Conservation (phyloP, 2,797 vertebrate species). For the Neomorphus geoffroyi region DNA sequence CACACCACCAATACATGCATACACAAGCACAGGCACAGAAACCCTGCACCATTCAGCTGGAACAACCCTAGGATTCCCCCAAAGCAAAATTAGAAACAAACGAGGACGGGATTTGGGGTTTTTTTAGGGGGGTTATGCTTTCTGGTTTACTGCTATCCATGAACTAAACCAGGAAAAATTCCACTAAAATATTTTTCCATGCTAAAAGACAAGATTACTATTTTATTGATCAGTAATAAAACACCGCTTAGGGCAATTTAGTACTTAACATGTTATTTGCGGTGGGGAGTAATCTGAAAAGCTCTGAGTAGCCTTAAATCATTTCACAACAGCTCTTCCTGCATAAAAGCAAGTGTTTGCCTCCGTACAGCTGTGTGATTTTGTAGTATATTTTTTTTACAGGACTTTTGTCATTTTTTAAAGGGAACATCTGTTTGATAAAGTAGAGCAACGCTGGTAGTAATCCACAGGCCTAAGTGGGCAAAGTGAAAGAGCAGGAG, state of each 20-base stretch:
- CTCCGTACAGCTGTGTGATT: conserved; percentile 74
- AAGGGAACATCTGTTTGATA: conserved; percentile 77
- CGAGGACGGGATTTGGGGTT: background rate
- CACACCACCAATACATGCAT: background rate
- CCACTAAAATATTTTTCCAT: conserved; percentile 47
- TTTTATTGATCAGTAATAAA: conserved; percentile 68
- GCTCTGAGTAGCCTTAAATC: conserved; percentile 66
- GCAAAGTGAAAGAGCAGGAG: conserved; percentile 18
- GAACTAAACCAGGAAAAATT: conserved; percentile 25
- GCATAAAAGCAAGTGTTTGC: conserved; percentile 64
- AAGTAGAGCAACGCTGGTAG: conserved; percentile 65
- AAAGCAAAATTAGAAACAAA: conserved; percentile 52
- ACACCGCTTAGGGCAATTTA: conserved; percentile 53
- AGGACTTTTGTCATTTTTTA: conserved; percentile 78
- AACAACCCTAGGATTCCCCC: conserved; percentile 42
- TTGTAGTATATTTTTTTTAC: conserved; percentile 10
- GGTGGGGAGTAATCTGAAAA: conserved; percentile 59
- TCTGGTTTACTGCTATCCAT: background rate
- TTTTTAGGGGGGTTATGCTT: background rate
- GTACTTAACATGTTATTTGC: conserved; percentile 64
- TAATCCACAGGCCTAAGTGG: background rate
- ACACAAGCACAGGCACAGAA: background rate
- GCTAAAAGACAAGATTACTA: conserved; percentile 39
- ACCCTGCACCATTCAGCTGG: conserved; percentile 14
- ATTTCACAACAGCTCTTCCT: conserved; percentile 67